These are phyloP conservation scores for Cryptus armator DNA, from an alignment of 2,888 invertebrate species.

Conservation along the genomic window DNA sequence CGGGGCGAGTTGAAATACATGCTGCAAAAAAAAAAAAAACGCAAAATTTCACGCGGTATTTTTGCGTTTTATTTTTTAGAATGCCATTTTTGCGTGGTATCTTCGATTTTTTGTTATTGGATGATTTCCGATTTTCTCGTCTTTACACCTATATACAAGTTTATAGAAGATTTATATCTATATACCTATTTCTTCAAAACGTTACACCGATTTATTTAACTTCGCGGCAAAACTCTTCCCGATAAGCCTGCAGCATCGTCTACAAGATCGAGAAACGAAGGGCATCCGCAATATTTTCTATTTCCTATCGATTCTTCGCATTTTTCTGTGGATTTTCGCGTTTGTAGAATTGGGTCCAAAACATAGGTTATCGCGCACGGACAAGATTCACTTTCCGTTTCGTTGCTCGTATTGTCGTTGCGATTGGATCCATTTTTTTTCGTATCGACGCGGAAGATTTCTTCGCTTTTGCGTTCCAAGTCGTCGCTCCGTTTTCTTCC, in stretches of 20 bases:
- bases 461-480: slow-evolving; percentile 27
- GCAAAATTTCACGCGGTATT: no score
- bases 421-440: slow-evolving; percentile 19
- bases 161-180: not conserved
- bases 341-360: slow-evolving; percentile 50
- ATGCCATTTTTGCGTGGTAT: no score
- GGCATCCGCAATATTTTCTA: slow-evolving; percentile 50
- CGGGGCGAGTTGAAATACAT: not conserved
- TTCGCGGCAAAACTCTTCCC: slow-evolving; percentile 34
- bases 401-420: not conserved
- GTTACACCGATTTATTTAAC: slow-evolving; percentile 13
- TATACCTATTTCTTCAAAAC: not conserved
- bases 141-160: not conserved
- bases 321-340: not conserved
- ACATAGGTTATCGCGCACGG: slow-evolving; percentile 53
- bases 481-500: slow-evolving; percentile 16
- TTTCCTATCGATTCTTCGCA: not conserved
- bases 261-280: slow-evolving; percentile 58
- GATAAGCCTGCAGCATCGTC: slow-evolving; percentile 11
- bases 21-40: no score
- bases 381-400: slow-evolving; percentile 53
- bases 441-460: not conserved
- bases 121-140: not conserved
- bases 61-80: no score
- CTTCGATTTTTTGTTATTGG: no score